Evolutionary conservation across 2,888 invertebrate species (phyloP).

Genomic region (Cinara cedri): DNA sequence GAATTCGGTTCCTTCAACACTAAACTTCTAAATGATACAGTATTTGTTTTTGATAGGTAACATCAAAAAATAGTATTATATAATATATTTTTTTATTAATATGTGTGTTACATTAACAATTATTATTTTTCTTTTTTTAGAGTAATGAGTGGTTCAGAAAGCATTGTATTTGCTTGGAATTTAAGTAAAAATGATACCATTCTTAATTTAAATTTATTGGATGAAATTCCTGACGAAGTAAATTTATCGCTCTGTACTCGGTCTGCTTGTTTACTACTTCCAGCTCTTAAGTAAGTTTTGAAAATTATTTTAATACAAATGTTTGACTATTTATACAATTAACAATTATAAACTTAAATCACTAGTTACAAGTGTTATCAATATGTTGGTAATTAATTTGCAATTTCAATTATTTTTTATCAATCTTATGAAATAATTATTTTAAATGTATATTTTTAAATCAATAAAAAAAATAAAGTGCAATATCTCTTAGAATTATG

Average conservation of each 20-base stretch:
- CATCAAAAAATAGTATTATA: neutral
- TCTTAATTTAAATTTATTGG: constrained; percentile 15
- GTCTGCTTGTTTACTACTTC: constrained; percentile 41
- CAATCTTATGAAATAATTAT: no score
- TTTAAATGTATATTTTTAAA: no score
- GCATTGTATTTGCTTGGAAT: constrained; percentile 45
- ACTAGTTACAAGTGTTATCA: no score
- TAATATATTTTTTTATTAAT: neutral
- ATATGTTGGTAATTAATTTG: no score
- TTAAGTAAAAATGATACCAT: constrained; percentile 41
- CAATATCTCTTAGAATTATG: no score
- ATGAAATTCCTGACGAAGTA: constrained; percentile 33
- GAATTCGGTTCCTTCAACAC: constrained; percentile 47
- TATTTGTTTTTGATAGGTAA: constrained; percentile 47
- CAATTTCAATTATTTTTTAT: no score
- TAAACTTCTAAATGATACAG: constrained; percentile 41
- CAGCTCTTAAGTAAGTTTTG: constrained; percentile 36
- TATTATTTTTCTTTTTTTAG: constrained; percentile 1
- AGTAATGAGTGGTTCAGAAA: constrained; percentile 43
- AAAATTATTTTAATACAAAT: neutral
- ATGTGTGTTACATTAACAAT: neutral
- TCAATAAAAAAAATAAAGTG: no score
- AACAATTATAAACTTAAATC: no score
- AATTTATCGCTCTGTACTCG: constrained; percentile 39
- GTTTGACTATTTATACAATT: no score